These are phyloP conservation scores for Polymixis flavicincta DNA, from an alignment of 2,888 invertebrate species.

Conservation along the genomic window DNA sequence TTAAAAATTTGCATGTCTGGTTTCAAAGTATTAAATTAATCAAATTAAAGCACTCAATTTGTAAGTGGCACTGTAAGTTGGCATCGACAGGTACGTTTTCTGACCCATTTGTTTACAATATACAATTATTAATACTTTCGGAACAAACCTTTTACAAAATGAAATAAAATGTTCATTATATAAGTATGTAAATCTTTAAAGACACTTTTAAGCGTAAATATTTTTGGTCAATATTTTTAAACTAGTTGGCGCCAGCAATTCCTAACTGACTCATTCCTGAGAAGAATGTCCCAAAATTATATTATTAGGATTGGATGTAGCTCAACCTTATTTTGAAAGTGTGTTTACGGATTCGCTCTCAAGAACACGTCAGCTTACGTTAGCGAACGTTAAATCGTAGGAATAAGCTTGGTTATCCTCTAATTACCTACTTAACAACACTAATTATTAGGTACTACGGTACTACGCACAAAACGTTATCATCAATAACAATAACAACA, in stretches of 20 bases:
- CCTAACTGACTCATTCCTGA: no score
- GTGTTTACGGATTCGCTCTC: neutral
- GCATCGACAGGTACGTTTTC: neutral
- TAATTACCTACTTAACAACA: neutral
- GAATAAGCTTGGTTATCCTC: neutral
- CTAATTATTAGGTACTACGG: neutral
- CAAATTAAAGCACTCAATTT: neutral
- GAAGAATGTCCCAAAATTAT: no score
- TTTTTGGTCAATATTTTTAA: no score
- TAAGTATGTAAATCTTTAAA: no score
- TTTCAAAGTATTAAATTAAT: neutral
- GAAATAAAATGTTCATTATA: no score
- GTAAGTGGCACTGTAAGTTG: neutral
- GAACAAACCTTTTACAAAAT: neutral
- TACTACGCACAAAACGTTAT: conserved; percentile 11
- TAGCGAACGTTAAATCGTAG: neutral
- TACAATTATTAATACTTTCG: neutral
- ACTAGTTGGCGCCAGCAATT: no score
- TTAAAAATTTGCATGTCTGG: neutral
- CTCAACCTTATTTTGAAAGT: no score
- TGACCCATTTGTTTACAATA: neutral
- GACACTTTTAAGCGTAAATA: no score
- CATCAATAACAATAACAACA: conserved; percentile 20
- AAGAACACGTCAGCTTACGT: neutral
- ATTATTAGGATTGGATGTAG: no score